Evolutionary conservation across 2,797 vertebrate species (phyloP).

Genomic region (Pipistrellus nathusii): DNA sequence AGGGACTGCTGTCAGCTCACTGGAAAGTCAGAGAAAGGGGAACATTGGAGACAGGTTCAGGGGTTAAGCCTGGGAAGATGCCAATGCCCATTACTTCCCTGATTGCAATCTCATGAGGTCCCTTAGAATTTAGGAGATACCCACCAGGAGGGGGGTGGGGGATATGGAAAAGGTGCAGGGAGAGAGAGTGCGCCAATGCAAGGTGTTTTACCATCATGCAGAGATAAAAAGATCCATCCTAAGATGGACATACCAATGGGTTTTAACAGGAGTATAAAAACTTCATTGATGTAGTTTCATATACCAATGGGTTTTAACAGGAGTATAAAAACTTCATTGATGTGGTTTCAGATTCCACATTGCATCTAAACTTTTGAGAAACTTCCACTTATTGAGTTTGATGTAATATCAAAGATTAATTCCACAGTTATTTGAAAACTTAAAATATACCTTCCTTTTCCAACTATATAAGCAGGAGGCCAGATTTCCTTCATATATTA

Average conservation of each 20-base stretch:
- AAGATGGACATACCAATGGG: neutral
- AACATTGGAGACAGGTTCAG: neutral
- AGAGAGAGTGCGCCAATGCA: neutral
- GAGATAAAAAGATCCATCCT: neutral
- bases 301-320: neutral
- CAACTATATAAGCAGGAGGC: neutral
- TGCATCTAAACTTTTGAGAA: slow-evolving; percentile 56
- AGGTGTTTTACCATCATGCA: slow-evolving; percentile 34
- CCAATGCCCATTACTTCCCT: neutral
- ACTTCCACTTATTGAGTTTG: neutral
- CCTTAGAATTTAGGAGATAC: neutral
- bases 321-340: neutral
- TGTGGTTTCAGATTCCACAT: slow-evolving; percentile 16
- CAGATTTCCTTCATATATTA: slow-evolving; percentile 14
- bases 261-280: slow-evolving; percentile 18
- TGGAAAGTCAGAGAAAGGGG: neutral
- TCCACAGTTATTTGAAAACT: slow-evolving; percentile 32
- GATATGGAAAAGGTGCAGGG: neutral
- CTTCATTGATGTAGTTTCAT: neutral
- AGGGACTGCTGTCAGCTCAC: neutral
- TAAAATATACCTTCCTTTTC: slow-evolving; percentile 33
- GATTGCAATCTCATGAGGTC: neutral
- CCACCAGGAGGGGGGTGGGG: no score
- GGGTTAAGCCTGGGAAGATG: neutral
- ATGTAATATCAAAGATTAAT: slow-evolving; percentile 30